phyloP scores from a whole-genome alignment of 2,113 vertebrate species.

The Bombycilla garrulus region DNA sequence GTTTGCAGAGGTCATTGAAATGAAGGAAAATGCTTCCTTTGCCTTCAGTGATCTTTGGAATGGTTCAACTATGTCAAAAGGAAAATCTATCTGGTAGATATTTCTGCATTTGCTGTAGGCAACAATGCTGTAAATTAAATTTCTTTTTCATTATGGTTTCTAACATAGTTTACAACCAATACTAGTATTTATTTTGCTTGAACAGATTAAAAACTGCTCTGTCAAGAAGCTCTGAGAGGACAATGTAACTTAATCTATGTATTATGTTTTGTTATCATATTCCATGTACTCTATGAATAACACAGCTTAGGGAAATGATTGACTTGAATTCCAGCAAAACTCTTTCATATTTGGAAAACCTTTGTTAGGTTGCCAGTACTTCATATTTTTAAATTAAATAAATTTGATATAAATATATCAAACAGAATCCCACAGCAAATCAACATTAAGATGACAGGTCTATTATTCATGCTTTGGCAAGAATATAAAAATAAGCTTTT shows the following conservation, averaged over 20 bases:
- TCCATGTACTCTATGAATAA: neutral
- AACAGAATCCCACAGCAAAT: neutral
- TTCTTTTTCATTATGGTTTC: neutral
- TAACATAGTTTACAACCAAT: neutral
- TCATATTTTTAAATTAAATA: neutral
- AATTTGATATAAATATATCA: neutral
- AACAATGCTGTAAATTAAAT: neutral
- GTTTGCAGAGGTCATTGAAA: neutral
- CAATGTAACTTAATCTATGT: neutral
- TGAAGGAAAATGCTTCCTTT: neutral
- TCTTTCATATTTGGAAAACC: neutral
- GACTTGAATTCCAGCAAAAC: neutral
- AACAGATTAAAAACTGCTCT: neutral
- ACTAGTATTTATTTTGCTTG: neutral
- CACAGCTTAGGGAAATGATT: neutral
- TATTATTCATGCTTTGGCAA: neutral
- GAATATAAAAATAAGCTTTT: neutral
- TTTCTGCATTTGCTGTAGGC: neutral
- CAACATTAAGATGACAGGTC: neutral
- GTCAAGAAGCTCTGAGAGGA: neutral
- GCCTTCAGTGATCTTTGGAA: neutral
- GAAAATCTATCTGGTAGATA: neutral
- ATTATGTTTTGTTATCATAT: neutral
- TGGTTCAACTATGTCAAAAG: neutral
- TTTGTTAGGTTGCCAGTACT: conserved; percentile 18